phyloP scores from a whole-genome alignment of 2,113 vertebrate species.

The Tiliqua scincoides region DNA sequence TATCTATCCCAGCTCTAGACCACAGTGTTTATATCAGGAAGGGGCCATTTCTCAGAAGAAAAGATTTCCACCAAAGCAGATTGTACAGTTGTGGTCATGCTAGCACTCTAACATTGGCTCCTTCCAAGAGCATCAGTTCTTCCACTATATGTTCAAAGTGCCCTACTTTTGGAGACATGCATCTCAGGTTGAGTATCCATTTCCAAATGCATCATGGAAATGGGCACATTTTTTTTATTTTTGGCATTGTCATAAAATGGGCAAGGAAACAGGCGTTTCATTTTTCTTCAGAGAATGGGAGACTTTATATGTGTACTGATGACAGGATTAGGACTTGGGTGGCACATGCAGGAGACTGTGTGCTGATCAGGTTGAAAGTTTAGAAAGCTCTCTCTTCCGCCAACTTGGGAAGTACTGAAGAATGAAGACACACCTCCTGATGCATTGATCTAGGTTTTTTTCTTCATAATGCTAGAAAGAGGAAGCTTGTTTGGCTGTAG shows the following conservation, averaged over 20 bases:
- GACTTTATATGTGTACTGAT: conserved; percentile 2
- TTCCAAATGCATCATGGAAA: not conserved
- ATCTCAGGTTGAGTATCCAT: fast-evolving
- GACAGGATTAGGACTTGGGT: not conserved
- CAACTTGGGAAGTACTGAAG: not conserved
- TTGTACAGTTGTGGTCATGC: not conserved
- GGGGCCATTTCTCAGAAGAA: not conserved
- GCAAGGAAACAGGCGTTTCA: not conserved
- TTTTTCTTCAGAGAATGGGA: not conserved
- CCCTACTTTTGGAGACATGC: not conserved
- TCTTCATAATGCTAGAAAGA: not conserved
- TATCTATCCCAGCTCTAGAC: not conserved
- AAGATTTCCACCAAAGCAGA: no score
- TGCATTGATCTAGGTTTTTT: not conserved
- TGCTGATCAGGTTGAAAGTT: not conserved
- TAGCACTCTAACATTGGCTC: not conserved
- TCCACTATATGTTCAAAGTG: fast-evolving
- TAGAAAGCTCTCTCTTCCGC: not conserved
- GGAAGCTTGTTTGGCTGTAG: not conserved
- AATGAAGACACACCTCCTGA: not conserved
- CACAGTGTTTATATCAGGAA: not conserved
- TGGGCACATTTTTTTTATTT: conserved; percentile 30
- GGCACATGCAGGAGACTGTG: not conserved
- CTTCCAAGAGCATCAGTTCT: not conserved
- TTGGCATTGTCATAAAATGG: not conserved